Evolutionary conservation across 2,113 vertebrate species (phyloP), one percentile per base, ranked within the genome.

Genomic region (Corythaixoides concolor): DNA sequence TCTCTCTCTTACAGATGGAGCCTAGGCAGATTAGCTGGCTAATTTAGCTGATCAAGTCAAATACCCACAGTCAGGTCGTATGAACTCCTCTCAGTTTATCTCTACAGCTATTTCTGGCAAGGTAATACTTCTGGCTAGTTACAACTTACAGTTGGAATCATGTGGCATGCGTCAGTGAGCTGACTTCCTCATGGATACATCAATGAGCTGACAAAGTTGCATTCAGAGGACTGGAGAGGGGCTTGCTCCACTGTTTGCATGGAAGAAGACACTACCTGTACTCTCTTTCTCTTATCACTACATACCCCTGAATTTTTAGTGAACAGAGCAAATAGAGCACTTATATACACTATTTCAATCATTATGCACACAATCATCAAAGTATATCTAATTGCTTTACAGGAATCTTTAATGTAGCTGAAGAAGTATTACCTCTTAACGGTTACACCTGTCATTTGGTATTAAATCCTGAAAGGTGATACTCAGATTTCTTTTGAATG

Each of bases 111-210:
- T 94, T 94, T 94, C 75, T 16, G 39, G 81, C 67, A 76, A 55
- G 74, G 73, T 78, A 83, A 76, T 33, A 26, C 35, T 66, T 66
- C 82, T 69, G 41, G 67, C 35, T 41, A 27, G 67, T 23, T 86
- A 18, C 28, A 72, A 5, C 24, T 77, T 37, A 0, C 7, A 50
- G 37, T 1, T 69, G 76, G 72, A 79, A 74, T 77, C 55, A 56
- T 2, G 3, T 26, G 32, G 68, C 28, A 14, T 6, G 26, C 53
- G 67, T 58, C 55, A 37, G 37, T 12, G n/a, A 66, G 53, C 22
- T 50, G 63, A 32, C 27, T 49, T 58, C 33, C 35, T 45, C 49
- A 32, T 0, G 0, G 67, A n/a, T 63, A 73, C 0, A 0, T 30
- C 41, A 24, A 56, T 62, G 59, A 50, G 55, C 67, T 69, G 49